Evolutionary conservation across 2,888 invertebrate species (phyloP), one percentile per base, ranked within the genome.

Genomic region (Thereva unica): DNA sequence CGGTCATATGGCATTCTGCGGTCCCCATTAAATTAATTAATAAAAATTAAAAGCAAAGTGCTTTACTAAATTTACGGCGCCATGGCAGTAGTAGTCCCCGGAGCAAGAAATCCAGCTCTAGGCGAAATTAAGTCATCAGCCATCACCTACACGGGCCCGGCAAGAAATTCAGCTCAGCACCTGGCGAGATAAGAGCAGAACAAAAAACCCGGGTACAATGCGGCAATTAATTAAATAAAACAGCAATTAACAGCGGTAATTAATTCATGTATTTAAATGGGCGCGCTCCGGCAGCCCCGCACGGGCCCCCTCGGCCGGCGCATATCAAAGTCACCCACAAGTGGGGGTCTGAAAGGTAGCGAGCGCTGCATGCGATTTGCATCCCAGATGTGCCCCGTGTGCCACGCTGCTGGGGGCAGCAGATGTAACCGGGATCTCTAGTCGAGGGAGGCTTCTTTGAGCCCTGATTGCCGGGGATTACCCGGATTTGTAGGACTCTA

Each of bases 171-270:
- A 56, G 9, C 44, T 41, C 23, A 41, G 55, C 44, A 56, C 34
- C 12, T 44, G 56, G 12, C 23, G 5, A 56, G 56, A 56, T 44
- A 56, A 56, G 44, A 4, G 41, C n/a, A 12, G 34, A 61, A 50
- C 50, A 50, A 64, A 64, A 64, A 52, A 53, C 52, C 53, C 9
- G 8, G 42, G 34, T 47, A 64, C 55, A 55, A 47, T 64, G 45
- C 38, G 23, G 45, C 41, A 64, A 64, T 64, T 64, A 64, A 64
- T 64, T 64, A 54, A 64, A 64, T 64, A 54, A 45, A 64, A 54
- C 55, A 55, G 55, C 54, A 64, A 64, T 64, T 55, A 64, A 45
- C 54, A 55, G 47, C 54, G 37, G 44, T 64, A 64, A 64, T 55
- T 47, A 64, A 38, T 54, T 40, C 40, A 55, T 55, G 47, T 45